A percentile compares a stretch with the other conserved stretches of the same genome.
Evolutionary conservation across 23 tunicate genomes (phyloP).

Genomic region (Styela clava): DNA sequence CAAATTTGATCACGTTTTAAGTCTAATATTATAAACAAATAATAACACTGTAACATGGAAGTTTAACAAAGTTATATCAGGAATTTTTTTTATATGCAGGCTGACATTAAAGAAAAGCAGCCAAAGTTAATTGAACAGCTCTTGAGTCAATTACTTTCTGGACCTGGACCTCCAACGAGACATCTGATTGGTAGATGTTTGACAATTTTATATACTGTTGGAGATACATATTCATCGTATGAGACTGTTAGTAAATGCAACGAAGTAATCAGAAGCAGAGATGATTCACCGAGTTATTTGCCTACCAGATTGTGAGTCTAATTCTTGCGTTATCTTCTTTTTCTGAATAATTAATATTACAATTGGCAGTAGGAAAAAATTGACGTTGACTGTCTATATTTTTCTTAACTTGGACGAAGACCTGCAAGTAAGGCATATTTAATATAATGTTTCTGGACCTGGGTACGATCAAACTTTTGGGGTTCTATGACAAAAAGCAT

Average conservation of each 20-base stretch:
- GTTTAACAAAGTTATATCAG: too few species aligned
- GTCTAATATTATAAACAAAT: too few species aligned
- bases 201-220: conserved; percentile 67
- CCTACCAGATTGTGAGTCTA: conserved; percentile 66
- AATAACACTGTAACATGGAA: too few species aligned
- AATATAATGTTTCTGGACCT: too few species aligned
- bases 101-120: conserved; percentile 92
- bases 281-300: conserved; percentile 91
- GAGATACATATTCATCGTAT: conserved; percentile 71
- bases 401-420: not conserved
- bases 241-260: conserved; percentile 81
- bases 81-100: too few species aligned
- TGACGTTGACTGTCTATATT: not conserved
- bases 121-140: conserved; percentile 62
- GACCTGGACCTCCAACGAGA: conserved; percentile 91
- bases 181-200: conserved; percentile 71
- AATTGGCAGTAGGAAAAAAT: not conserved
- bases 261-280: conserved; percentile 73
- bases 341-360: not conserved
- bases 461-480: too few species aligned
- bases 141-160: conserved; percentile 55
- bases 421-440: too few species aligned
- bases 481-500: too few species aligned
- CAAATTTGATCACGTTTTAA: too few species aligned
- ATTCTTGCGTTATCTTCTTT: conserved; percentile 5